These are phyloP conservation scores for Charadrius vociferus DNA, from an alignment of 2,113 vertebrate species.

Conservation along the genomic window DNA sequence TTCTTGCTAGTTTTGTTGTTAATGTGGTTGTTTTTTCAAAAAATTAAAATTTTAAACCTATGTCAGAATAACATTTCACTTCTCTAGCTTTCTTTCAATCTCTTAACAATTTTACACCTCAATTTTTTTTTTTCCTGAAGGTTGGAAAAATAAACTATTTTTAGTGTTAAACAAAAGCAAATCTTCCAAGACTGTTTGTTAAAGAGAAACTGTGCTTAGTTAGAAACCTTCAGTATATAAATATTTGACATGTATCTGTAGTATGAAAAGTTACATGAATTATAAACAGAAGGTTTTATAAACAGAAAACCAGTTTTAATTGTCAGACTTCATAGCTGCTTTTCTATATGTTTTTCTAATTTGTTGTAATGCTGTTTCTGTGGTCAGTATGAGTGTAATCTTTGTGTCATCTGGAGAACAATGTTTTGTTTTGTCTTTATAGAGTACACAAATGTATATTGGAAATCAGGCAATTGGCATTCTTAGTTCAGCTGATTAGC, in stretches of 20 bases:
- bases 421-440: neutral
- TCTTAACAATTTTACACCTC: neutral
- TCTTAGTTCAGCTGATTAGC: neutral
- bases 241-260: neutral
- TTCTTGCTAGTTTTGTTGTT: neutral
- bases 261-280: neutral
- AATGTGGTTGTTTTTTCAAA: neutral
- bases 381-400: neutral
- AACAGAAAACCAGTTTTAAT: neutral
- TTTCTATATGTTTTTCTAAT: neutral
- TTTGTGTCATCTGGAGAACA: neutral
- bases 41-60: neutral
- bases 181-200: neutral
- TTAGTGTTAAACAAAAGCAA: neutral
- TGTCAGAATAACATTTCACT: neutral
- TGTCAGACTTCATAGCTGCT: neutral
- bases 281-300: neutral
- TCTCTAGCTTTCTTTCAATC: neutral
- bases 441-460: neutral
- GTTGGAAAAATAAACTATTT: neutral
- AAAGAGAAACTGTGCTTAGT: neutral
- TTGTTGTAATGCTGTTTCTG: neutral
- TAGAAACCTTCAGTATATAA: neutral
- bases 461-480: neutral
- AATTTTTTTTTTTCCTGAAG: neutral